Percentiles rank a stretch among this genome's conserved stretches.
phyloP scores from a whole-genome alignment of 2,888 invertebrate species.

The Philonicus albiceps region DNA sequence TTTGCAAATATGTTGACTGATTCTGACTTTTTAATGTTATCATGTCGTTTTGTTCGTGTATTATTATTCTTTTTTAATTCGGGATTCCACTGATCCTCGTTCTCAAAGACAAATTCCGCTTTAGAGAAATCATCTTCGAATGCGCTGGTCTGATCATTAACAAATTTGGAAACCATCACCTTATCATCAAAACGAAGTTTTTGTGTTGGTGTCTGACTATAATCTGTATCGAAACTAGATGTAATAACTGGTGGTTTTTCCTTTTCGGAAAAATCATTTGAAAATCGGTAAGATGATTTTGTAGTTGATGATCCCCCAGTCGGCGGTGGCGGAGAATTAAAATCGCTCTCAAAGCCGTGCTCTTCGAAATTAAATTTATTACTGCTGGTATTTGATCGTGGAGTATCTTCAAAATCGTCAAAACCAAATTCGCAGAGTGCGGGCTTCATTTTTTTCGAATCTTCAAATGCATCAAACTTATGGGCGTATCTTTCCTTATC shows the following conservation, averaged over 20 bases:
- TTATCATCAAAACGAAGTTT: slow-evolving; percentile 74
- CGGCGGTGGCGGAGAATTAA: slow-evolving; percentile 59
- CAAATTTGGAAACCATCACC: slow-evolving; percentile 67
- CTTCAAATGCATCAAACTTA: slow-evolving; percentile 50
- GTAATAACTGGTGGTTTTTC: slow-evolving; percentile 49
- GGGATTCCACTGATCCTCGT: slow-evolving; percentile 60
- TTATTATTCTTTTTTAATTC: slow-evolving; percentile 45
- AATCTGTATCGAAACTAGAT: slow-evolving; percentile 49
- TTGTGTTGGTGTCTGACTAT: slow-evolving; percentile 54
- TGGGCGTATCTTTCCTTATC: slow-evolving; percentile 50
- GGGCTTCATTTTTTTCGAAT: slow-evolving; percentile 36
- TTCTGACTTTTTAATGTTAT: slow-evolving; percentile 84
- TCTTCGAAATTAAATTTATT: slow-evolving; percentile 62
- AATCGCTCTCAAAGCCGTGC: slow-evolving; percentile 63
- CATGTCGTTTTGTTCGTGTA: slow-evolving; percentile 62
- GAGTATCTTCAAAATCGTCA: slow-evolving; percentile 60
- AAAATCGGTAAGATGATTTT: slow-evolving; percentile 66
- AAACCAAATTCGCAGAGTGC: slow-evolving; percentile 52
- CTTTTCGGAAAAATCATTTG: slow-evolving; percentile 70
- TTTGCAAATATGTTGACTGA: slow-evolving; percentile 89
- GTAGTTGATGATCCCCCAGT: slow-evolving; percentile 51
- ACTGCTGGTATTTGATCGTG: slow-evolving; percentile 58
- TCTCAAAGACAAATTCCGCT: slow-evolving; percentile 62
- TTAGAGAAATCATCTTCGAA: slow-evolving; percentile 70
- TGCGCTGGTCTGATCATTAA: slow-evolving; percentile 53